Evolutionary conservation across 2,797 vertebrate species (phyloP), one percentile per base, ranked within the genome.

Genomic region (Macropus fuliginosus): DNA sequence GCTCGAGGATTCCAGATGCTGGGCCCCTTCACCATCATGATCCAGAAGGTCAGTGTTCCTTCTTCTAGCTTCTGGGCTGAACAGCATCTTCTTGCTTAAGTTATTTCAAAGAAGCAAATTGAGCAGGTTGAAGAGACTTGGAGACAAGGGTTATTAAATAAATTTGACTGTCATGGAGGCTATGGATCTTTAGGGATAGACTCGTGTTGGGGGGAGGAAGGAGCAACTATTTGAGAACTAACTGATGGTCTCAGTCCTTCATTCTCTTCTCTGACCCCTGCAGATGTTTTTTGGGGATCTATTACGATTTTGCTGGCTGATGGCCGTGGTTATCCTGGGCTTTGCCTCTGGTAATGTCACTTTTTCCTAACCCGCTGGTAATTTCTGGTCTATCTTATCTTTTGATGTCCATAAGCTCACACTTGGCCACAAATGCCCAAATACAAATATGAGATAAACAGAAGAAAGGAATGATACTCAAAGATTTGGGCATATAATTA

Each of bases 261-360:
- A 3, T 96, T 54, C 52, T 59, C 81, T 92, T 97, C 29, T 96
- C 55, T 97, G 95, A 97, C 93, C 95, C 94, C 66, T 95, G 5
- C 98, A 99, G 99, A 99, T 99, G 98, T 99, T 99, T 98, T 99
- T 99, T 98, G 99, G 99, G 98, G 99, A 99, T 97, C 98, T 99
- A 93, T 98, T 99, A 91, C 99, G 99, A 95, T 99, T 99, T 96
- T 99, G 99, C 98, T 99, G 99, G 99, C 98, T 99, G 95, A 99
- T 99, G 99, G 98, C 99, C 94, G 99, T 99, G 96, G 99, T 99
- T 92, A 99, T 99, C 81, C 96, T 99, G 90, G 99, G 99, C 94
- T 99, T 99, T 98, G 99, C 99, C 95, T 99, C 99, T 97, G 99
- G 99, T 99, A 97, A 98, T 98, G 97, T 31, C 56, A 5, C 56